These are phyloP conservation scores for Bhutanitis thaidina DNA, from an alignment of 2,888 invertebrate genomes.

Conservation along the genomic window DNA sequence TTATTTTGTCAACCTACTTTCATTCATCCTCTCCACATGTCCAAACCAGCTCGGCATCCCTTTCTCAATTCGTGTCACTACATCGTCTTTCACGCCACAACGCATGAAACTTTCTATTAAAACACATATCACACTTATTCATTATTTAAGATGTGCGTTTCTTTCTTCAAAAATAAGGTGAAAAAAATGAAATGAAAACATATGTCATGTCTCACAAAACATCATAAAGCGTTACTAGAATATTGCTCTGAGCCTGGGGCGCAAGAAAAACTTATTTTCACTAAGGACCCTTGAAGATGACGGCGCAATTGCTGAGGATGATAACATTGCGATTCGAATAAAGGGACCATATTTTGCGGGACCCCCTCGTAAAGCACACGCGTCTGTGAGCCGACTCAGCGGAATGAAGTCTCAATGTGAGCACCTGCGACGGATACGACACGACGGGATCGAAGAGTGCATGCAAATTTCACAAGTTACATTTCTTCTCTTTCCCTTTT, in stretches of 20 bases:
- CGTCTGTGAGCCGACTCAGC: constrained; percentile 51
- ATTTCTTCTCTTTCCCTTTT: too few species aligned
- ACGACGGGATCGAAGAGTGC: constrained; percentile 8
- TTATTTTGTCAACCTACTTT: too few species aligned
- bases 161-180: too few species aligned
- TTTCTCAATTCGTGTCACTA: too few species aligned
- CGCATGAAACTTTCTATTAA: too few species aligned
- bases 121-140: too few species aligned
- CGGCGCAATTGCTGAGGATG: constrained; percentile 37
- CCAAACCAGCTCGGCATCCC: too few species aligned
- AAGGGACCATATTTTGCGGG: constrained; percentile 50
- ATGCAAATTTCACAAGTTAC: too few species aligned
- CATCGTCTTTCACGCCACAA: too few species aligned
- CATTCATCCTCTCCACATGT: too few species aligned
- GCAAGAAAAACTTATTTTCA: constrained; percentile 34
- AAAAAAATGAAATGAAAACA: constrained; percentile 1
- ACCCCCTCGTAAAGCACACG: constrained; percentile 58
- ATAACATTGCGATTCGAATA: constrained; percentile 61
- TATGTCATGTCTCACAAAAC: not conserved
- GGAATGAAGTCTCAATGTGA: constrained; percentile 24
- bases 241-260: constrained; percentile 30
- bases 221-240: constrained; percentile 20
- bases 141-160: too few species aligned
- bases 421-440: constrained; percentile 24
- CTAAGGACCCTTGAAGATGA: constrained; percentile 31